These are phyloP conservation scores for Branchellion lobata DNA, from an alignment of 2,888 invertebrate genomes.

Conservation along the genomic window DNA sequence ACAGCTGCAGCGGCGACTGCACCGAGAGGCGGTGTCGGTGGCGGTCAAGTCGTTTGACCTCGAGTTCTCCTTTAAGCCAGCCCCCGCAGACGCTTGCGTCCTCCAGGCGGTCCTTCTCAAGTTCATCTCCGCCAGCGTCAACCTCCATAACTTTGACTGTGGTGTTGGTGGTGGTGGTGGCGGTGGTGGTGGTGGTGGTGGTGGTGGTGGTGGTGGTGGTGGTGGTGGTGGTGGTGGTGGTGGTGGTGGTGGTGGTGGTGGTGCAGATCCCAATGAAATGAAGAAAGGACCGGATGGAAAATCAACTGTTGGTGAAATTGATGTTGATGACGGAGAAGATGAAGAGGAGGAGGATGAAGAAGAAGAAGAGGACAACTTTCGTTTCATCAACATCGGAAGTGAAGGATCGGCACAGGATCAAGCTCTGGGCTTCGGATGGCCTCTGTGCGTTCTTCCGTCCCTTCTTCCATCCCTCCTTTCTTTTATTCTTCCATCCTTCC, in stretches of 20 bases:
- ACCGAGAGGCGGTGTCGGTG: conserved; percentile 7
- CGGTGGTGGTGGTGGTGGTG: no score
- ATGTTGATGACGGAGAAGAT: background rate
- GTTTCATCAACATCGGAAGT: conserved; percentile 3
- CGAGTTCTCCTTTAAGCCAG: background rate
- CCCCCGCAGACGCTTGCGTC: background rate
- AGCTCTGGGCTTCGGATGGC: conserved; percentile 5
- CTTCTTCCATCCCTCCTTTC: no score
- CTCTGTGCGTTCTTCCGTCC: background rate
- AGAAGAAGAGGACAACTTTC: background rate
- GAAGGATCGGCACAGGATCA: background rate
- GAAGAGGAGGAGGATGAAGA: background rate
- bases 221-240: background rate
- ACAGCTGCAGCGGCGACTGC: conserved; percentile 20
- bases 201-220: no score
- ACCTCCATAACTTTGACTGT: background rate
- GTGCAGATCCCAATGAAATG: background rate
- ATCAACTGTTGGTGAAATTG: background rate
- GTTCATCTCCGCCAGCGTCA: background rate
- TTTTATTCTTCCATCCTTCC: no score
- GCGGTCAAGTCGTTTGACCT: conserved; percentile 23
- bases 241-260: no score
- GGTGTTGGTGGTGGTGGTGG: background rate
- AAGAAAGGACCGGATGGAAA: background rate
- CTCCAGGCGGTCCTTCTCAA: background rate